Evolutionary conservation across 2,797 vertebrate genomes (phyloP), one percentile per base, ranked within the genome.

Genomic region (Tapirus indicus): DNA sequence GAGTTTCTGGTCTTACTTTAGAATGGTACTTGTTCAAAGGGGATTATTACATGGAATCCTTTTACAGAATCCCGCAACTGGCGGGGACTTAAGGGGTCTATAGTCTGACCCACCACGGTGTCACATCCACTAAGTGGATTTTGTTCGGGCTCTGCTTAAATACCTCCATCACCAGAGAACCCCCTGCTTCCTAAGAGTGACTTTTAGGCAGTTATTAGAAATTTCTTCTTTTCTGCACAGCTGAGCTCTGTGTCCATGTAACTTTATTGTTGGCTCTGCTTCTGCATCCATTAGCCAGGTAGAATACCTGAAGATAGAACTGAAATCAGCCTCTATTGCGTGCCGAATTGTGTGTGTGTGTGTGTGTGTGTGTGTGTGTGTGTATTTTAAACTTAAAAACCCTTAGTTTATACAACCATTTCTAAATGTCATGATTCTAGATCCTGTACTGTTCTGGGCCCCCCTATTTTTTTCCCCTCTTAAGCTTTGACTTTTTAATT

Each of bases 71-170:
- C 25, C 60, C 38, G 44, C n/a, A 64, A 32, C 41, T 91, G 88
- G 20, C 7, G 21, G 85, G 56, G 52, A 32, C 32, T 89, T 83
- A 86, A 68, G 25, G 71, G n/a, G 60, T 93, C 79, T 91, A 27
- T 4, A 44, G 13, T 68, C 6, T 8, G 69, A 7, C 58, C 32
- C 44, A 91, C 38, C 23, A 62, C 89, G 29, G 54, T 90, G 32
- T 89, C 29, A 54, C 6, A 32, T 84, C 58, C 44, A 71, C 44
- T 86, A 44, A 89, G 38, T 90, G 85, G 62, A 68, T 96, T 95
- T 96, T 85, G 49, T 93, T 82, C 10, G 93, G 64, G 41, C 72
- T 91, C 41, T 88, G 35, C 52, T 78, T 78, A 93, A 82, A 60
- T 35, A 80, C 38, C 25, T 69, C 54, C 8, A 32, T 71, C 80